Conservation (phyloP, 2,888 invertebrate genomes). For the Gymnoscelis rufifasciata region DNA sequence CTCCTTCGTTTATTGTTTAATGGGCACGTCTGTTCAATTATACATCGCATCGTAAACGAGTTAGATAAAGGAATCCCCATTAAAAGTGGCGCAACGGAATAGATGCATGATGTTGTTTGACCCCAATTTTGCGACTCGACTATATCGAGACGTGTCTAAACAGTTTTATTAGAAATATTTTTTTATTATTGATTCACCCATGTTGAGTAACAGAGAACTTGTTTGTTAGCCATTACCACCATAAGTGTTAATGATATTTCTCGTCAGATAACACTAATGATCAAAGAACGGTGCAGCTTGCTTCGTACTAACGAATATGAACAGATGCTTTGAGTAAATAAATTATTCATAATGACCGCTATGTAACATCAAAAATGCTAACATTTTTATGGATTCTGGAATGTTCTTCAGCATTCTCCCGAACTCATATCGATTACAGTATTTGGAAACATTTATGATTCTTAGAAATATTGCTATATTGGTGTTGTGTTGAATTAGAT, state of each 20-base stretch:
- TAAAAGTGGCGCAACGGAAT: conserved; percentile 47
- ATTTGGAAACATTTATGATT: too few species aligned
- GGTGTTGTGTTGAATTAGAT: too few species aligned
- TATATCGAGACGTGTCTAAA: conserved; percentile 16
- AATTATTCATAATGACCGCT: too few species aligned
- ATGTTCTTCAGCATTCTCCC: too few species aligned
- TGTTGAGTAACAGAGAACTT: conserved; percentile 6
- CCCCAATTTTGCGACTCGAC: conserved; percentile 33
- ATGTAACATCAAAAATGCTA: too few species aligned
- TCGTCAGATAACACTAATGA: conserved; percentile 8
- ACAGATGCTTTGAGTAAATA: too few species aligned
- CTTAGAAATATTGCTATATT: too few species aligned
- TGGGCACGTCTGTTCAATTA: conserved; percentile 56
- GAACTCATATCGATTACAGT: too few species aligned
- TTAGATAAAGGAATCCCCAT: conserved; percentile 48
- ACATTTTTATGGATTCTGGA: too few species aligned
- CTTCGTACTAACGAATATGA: too few species aligned
- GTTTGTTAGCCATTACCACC: conserved; percentile 7
- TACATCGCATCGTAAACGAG: conserved; percentile 48
- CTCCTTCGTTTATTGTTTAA: conserved; percentile 51
- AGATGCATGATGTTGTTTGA: conserved; percentile 41
- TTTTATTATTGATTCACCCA: conserved; percentile 8
- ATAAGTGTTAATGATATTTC: conserved; percentile 17
- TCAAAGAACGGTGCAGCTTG: not conserved
- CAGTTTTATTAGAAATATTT: conserved; percentile 4